Evolutionary conservation across 2,888 invertebrate species (phyloP).

Genomic region (Caenorhabditis sp.): DNA sequence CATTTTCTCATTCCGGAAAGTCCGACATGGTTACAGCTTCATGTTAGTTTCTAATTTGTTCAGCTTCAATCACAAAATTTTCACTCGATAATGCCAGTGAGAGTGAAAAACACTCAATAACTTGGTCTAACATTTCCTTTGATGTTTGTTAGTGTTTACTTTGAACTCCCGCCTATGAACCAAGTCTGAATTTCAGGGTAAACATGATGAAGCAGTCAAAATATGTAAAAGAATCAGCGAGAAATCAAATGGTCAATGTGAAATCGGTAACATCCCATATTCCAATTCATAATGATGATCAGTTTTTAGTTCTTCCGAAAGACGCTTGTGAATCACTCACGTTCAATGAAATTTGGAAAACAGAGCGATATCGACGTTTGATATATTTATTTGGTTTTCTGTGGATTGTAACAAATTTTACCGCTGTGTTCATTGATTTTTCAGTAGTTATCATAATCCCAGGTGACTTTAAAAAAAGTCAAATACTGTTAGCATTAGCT

Average conservation of each 20-base stretch:
- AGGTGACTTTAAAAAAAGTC: slow-evolving; percentile 28
- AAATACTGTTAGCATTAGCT: slow-evolving; percentile 26
- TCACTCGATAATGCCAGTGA: too few species aligned
- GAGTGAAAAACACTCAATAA: too few species aligned
- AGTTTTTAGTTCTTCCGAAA: slow-evolving; percentile 9
- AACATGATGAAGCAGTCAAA: slow-evolving; percentile 11
- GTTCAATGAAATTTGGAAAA: slow-evolving; percentile 26
- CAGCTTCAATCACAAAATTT: not conserved
- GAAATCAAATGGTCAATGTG: slow-evolving; percentile 24
- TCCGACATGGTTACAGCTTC: slow-evolving; percentile 32
- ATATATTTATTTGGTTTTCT: slow-evolving; percentile 32
- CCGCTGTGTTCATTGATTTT: slow-evolving; percentile 32
- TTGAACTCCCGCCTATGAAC: too few species aligned
- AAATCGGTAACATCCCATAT: slow-evolving; percentile 4
- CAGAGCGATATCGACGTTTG: slow-evolving; percentile 27
- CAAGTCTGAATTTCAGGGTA: slow-evolving; percentile 26
- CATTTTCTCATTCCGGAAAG: slow-evolving; percentile 38
- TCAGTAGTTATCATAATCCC: slow-evolving; percentile 27
- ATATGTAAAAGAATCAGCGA: slow-evolving; percentile 13
- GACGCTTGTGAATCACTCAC: slow-evolving; percentile 18
- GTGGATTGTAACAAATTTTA: slow-evolving; percentile 41
- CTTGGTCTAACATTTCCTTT: too few species aligned
- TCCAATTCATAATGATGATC: not conserved
- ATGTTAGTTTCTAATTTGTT: slow-evolving; percentile 19
- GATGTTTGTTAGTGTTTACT: too few species aligned